Evolutionary conservation across 37 sponge, comb jelly and placozoan species (phyloP), one percentile per base, ranked within the genome.

Genomic region (Aphrocallistes beatrix): DNA sequence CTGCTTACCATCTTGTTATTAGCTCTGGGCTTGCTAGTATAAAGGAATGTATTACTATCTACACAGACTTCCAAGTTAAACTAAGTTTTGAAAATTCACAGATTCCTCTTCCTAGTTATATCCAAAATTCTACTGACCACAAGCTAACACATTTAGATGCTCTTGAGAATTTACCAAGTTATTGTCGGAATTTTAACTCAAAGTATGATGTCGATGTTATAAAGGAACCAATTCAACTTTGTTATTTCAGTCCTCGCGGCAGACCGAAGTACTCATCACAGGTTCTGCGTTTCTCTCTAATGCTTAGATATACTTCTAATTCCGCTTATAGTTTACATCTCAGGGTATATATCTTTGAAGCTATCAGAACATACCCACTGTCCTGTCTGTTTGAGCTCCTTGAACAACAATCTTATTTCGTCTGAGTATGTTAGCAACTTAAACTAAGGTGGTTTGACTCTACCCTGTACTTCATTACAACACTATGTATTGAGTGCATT

Each of bases 381-480:
- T n/a, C n/a, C n/a, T n/a, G n/a, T n/a, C n/a, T n/a, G n/a, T n/a
- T n/a, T n/a, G n/a, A n/a, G n/a, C n/a, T n/a, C n/a, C n/a, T n/a
- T n/a, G n/a, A n/a, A n/a, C n/a, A n/a, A n/a, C n/a, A n/a, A n/a
- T n/a, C n/a, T n/a, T n/a, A n/a, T n/a, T n/a, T n/a, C n/a, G n/a
- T n/a, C n/a, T n/a, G n/a, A n/a, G n/a, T n/a, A 60, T 60, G 75
- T 60, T 13, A 28, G 75, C 34, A 28, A 60, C 75, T 60, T 60
- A 60, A 32, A 60, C 34, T n/a, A 60, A 60, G 75, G 75, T 21
- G 75, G 75, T 60, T 60, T 60, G 75, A 60, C 75, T 60, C 75
- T 60, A 60, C 75, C 75, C 75, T 60, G 75, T 60, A 60, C 75
- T 60, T 60, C 75, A 60, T 60, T 60, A 60, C 25, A 60, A 32